phyloP scores from a whole-genome alignment of 2,888 invertebrate species.

The Caenorhabditis sulstoni region DNA sequence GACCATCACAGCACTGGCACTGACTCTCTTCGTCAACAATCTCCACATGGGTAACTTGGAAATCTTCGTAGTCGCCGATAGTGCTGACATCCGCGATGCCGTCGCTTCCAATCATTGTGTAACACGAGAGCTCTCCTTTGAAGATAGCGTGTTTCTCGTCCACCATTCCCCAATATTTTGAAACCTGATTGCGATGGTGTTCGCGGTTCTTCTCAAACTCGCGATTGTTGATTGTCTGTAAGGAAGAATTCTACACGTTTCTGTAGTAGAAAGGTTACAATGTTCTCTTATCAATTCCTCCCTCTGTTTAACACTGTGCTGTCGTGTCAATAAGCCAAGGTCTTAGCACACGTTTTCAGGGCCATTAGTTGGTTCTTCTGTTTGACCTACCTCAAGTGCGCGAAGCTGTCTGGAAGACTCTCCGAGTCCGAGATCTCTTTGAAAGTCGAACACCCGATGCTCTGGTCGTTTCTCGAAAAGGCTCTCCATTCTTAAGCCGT shows the following conservation, averaged over 20 bases:
- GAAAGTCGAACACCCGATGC: too few relatives aligned
- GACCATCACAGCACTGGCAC: background rate
- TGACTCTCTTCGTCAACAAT: constrained; percentile 2
- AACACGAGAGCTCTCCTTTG: constrained; percentile 19
- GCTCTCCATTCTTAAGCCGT: too few relatives aligned
- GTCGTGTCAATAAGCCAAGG: too few relatives aligned
- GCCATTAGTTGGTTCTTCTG: too few relatives aligned
- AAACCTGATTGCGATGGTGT: background rate
- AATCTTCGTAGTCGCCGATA: background rate
- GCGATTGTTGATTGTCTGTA: constrained; percentile 8
- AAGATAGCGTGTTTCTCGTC: constrained; percentile 3
- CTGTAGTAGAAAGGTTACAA: background rate
- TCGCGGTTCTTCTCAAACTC: constrained; percentile 4
- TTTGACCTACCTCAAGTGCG: too few relatives aligned
- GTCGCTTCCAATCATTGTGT: background rate
- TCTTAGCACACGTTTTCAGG: too few relatives aligned
- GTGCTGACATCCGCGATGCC: background rate
- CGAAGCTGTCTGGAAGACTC: too few relatives aligned
- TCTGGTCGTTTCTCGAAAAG: too few relatives aligned
- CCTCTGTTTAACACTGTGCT: too few relatives aligned
- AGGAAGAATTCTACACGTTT: background rate
- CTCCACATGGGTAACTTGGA: background rate
- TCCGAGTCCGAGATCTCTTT: too few relatives aligned
- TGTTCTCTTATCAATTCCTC: too few relatives aligned
- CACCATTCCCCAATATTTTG: background rate